Evolutionary conservation across 2,888 invertebrate species (phyloP), one percentile per base, ranked within the genome.

Genomic region (Eupithecia dodoneata): DNA sequence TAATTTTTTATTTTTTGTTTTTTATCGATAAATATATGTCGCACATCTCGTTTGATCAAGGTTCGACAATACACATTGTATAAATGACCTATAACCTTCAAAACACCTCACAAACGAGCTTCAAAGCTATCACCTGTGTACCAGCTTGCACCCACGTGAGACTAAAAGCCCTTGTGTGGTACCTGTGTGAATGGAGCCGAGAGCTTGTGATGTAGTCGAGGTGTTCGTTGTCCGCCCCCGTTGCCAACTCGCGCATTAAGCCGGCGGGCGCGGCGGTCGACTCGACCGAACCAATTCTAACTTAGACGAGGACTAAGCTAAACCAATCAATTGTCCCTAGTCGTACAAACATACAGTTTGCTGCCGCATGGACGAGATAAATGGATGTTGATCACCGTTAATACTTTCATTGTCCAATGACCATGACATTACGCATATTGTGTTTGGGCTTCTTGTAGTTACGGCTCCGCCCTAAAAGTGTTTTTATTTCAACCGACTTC

Each of bases 261-360:
- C 70, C 10, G 44, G 15, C 45, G 45, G 13, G n/a, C 18, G 0
- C 7, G 41, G 7, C 65, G 41, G 73, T 12, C 45, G 15, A 69
- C 30, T 18, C 49, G 73, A 76, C 49, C 70, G 52, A 70, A 72
- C 66, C 71, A 71, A 71, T 72, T 72, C 74, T 18, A 76, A 71
- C 77, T 66, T 70, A 44, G 45, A 45, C 71, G 67, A 59, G 71
- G 49, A 72, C 72, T 73, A 2, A n/a, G 70, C 47, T 72, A 71
- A 76, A 75, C 59, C 66, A 78, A 78, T 75, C 75, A 66, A 45
- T 18, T 52, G 18, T 55, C 45, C 59, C 41, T 42, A 7, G 73
- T 74, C 59, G 69, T 44, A 15, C 41, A 9, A 59, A 59, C 59
- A 9, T 59, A 18, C 18, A 71, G 55, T 71, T 45, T 66, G 4